Evolutionary conservation across 2,888 invertebrate genomes (phyloP).

Genomic region (Rhaphigaster nebulosa): DNA sequence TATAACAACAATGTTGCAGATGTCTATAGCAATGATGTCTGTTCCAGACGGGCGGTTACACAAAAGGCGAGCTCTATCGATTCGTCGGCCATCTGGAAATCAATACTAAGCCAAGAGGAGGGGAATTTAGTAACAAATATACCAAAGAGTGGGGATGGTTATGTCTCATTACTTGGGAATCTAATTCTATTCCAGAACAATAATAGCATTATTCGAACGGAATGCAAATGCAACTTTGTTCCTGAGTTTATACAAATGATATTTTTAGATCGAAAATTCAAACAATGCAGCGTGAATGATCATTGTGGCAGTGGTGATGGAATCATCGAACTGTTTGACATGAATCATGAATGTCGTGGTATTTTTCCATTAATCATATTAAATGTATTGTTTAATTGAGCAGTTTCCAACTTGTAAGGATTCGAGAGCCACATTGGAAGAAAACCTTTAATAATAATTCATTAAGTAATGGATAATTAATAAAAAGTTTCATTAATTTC

Average conservation of each 20-base stretch:
- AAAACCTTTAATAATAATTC: no score
- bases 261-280: not conserved
- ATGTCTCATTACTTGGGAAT: not conserved
- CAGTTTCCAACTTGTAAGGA: no score
- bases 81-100: not conserved
- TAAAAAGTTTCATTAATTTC: no score
- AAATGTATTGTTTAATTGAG: no score
- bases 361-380: no score
- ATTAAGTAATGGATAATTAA: no score
- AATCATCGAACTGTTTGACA: not conserved
- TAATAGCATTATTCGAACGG: not conserved
- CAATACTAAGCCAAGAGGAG: not conserved
- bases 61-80: not conserved
- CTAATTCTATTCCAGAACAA: not conserved
- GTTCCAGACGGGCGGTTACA: not conserved
- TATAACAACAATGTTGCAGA: not conserved
- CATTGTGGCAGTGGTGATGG: not conserved
- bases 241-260: not conserved
- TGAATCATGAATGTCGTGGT: no score
- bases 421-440: no score
- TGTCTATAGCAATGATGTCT: not conserved
- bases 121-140: not conserved
- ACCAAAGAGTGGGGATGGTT: not conserved
- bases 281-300: not conserved
- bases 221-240: not conserved